Base-by-base conservation (phyloP, 2,888 invertebrate genomes). In the Zootermopsis nevadensis region DNA sequence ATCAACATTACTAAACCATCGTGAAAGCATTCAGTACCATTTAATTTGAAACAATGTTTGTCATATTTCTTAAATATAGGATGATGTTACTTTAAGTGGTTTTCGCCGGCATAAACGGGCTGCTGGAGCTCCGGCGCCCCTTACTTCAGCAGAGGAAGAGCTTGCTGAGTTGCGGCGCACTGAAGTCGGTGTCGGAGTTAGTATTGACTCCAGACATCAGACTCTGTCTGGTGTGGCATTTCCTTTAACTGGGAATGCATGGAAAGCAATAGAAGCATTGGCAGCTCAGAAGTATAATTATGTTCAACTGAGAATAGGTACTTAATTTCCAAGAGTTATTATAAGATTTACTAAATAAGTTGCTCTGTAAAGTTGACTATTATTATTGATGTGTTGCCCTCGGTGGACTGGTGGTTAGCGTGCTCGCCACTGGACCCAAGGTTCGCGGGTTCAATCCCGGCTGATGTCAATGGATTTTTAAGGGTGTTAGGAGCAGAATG, bases 191-290 rank as follows among this genome's bases (percentile, higher is more conserved):
- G 94, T 95, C 0, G 95, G 95, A 86, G 95, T 96, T 85, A 94
- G 94, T 85, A 93, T 97, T 2, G 95, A 96, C 88, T 94, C 95
- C 0, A 93, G 96, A 87, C 96, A 97, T 87, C 97, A 98, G 87
- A 98, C 98, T 0, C 91, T 99, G 87, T 94, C 96, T 82, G 98
- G 98, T 15, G 94, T 99, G 22, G 93, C 95, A 0, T 93, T 99
- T 89, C 99, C 99, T 30, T 92, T 99, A 67, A 94, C 96, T 0
- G 93, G 95, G 81, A 93, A 94, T 84, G 97, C 97, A 0, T 92
- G 93, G 86, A 93, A 94, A 86, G 96, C 95, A 77, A 92, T 99
- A 72, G 89, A 91, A 84, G 94, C 95, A 88, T 92, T 98, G 89
- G 92, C 93, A 85, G 91, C 92, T 85, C 95, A 95, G 85, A 91